These are phyloP conservation scores for Ips typographus DNA, from an alignment of 1,140 invertebrate species.

Conservation along the genomic window DNA sequence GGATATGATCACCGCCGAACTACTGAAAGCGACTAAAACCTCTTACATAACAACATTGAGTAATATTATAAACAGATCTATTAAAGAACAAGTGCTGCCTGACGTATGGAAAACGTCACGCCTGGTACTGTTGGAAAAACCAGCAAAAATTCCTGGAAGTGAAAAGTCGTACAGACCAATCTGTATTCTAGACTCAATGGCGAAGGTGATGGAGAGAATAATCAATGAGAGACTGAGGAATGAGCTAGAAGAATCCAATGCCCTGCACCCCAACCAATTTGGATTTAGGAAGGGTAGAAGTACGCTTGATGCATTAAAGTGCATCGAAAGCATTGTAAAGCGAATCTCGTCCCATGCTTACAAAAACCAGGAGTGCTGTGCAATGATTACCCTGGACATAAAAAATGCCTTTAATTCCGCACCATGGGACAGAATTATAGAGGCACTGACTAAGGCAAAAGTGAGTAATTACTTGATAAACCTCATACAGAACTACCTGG, in stretches of 20 bases:
- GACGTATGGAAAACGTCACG: constrained; percentile 24
- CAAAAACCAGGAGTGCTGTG: background rate
- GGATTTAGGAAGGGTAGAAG: constrained; percentile 20
- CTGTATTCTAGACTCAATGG: constrained; percentile 19
- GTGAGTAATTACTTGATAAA: background rate
- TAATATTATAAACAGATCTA: background rate
- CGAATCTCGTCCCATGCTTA: background rate
- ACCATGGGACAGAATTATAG: constrained; percentile 21
- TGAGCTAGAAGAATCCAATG: constrained; percentile 18
- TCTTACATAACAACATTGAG: no score
- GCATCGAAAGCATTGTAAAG: background rate
- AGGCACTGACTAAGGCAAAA: background rate
- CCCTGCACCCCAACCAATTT: constrained; percentile 8
- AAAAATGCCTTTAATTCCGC: constrained; percentile 32
- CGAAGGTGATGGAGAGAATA: constrained; percentile 27
- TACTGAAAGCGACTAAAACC: constrained; percentile 13
- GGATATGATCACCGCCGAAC: constrained; percentile 38
- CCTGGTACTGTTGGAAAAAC: constrained; percentile 24
- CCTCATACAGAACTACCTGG: background rate
- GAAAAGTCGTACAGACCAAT: constrained; percentile 30
- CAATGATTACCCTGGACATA: constrained; percentile 25
- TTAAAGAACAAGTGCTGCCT: constrained; percentile 15
- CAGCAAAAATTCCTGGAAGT: background rate
- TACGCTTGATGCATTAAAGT: constrained; percentile 18
- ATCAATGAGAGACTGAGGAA: constrained; percentile 14